phyloP scores from a whole-genome alignment of 2,113 vertebrate species.

The Notiomystis cincta region DNA sequence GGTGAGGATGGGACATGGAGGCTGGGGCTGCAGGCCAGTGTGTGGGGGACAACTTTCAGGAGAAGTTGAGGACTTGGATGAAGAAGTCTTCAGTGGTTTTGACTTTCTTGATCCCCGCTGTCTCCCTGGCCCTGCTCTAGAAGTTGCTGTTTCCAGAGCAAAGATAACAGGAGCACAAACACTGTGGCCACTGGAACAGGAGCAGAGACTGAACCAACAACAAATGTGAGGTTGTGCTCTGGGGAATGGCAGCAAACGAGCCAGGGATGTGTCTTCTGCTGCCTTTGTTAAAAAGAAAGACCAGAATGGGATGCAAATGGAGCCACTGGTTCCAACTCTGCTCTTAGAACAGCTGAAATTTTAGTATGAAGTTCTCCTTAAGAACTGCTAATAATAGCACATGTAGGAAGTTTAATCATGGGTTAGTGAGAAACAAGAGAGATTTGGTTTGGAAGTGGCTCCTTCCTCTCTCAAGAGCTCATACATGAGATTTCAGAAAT shows the following conservation, averaged over 20 bases:
- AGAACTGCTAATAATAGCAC: not conserved
- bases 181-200: not conserved
- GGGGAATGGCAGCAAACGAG: not conserved
- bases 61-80: not conserved
- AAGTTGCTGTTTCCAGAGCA: not conserved
- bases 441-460: not conserved
- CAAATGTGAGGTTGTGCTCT: not conserved
- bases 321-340: not conserved
- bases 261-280: not conserved
- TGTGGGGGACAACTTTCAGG: not conserved
- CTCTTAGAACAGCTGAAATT: not conserved
- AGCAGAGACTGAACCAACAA: not conserved
- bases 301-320: not conserved
- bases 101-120: not conserved
- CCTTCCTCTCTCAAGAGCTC: not conserved
- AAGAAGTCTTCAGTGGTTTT: not conserved
- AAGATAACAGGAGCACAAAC: not conserved
- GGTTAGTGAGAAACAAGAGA: not conserved
- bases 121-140: not conserved
- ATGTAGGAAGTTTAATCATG: not conserved
- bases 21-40: not conserved
- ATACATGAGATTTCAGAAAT: not conserved
- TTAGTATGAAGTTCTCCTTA: not conserved
- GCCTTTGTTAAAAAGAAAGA: not conserved
- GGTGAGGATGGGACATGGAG: slow-evolving; percentile 66